These are phyloP conservation scores for Tetramorium parvispinum DNA, from an alignment of 1,140 invertebrate species.

Conservation along the genomic window DNA sequence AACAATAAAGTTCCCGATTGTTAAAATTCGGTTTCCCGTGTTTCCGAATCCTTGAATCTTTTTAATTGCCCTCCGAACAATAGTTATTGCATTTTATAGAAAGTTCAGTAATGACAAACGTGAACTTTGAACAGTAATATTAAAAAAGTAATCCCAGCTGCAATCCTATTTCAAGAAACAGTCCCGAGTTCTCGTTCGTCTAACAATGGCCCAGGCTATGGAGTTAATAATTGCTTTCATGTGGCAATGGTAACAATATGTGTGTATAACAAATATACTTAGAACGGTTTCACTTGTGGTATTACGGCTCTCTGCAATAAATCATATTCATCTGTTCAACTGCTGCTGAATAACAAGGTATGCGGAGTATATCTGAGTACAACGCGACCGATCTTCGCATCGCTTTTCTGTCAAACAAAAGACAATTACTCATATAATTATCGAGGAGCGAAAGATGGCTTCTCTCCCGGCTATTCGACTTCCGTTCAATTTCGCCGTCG, in stretches of 20 bases:
- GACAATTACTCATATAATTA: constrained; percentile 57
- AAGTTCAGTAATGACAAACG: neutral
- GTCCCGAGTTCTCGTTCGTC: constrained; percentile 72
- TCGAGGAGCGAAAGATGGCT: constrained; percentile 24
- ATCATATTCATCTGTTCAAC: constrained; percentile 75
- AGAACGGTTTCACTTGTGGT: constrained; percentile 77
- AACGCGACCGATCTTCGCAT: constrained; percentile 37
- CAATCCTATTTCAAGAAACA: constrained; percentile 72
- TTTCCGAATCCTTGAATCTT: neutral
- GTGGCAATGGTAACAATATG: constrained; percentile 78
- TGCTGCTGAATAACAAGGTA: constrained; percentile 73
- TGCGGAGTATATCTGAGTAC: constrained; percentile 62
- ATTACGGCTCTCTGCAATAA: constrained; percentile 74
- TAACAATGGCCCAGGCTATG: constrained; percentile 77
- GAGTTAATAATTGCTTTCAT: constrained; percentile 77
- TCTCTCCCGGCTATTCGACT: neutral
- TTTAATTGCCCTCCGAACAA: neutral
- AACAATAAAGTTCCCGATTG: neutral
- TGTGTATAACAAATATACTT: constrained; percentile 78
- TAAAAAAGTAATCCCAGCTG: constrained; percentile 7
- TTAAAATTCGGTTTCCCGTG: neutral
- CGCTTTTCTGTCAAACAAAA: constrained; percentile 50
- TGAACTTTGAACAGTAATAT: neutral
- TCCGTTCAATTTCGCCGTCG: neutral
- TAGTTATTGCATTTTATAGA: neutral